A percentile compares a stretch with the other conserved stretches of the same genome.
These are phyloP conservation scores for Protomyctophum bolini DNA, from an alignment of 2,113 vertebrate species.

Conservation along the genomic window DNA sequence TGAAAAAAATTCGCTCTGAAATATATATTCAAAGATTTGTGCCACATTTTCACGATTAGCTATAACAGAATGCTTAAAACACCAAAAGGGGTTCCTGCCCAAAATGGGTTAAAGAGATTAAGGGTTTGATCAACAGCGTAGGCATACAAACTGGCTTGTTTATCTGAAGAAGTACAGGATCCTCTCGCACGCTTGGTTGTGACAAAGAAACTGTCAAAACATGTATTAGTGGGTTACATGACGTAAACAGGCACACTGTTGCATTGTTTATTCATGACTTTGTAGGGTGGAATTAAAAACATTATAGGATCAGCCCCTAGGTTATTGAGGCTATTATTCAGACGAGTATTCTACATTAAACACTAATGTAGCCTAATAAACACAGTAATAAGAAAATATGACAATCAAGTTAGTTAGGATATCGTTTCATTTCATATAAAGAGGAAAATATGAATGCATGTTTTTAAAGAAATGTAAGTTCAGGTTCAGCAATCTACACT, in stretches of 20 bases:
- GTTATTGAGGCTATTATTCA: constrained; percentile 9
- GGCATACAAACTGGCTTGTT: constrained; percentile 47
- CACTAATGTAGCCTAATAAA: neutral
- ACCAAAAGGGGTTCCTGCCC: too few species aligned
- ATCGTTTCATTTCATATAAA: too few species aligned
- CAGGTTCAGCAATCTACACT: too few species aligned
- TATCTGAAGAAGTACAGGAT: constrained; percentile 37
- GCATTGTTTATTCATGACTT: constrained; percentile 56
- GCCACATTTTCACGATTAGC: too few species aligned
- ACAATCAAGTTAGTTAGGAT: too few species aligned
- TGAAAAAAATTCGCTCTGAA: too few species aligned
- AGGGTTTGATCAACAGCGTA: constrained; percentile 67
- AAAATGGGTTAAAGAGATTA: constrained; percentile 73
- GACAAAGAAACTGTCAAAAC: constrained; percentile 53
- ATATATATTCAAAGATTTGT: too few species aligned
- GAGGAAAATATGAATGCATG: too few species aligned
- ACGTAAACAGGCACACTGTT: constrained; percentile 31
- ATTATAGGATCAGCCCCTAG: constrained; percentile 31
- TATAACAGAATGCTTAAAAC: too few species aligned
- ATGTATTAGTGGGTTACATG: constrained; percentile 6
- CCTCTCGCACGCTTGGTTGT: neutral
- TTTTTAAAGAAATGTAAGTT: too few species aligned
- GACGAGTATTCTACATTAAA: constrained; percentile 26
- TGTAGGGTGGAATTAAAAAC: constrained; percentile 62
- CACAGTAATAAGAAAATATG: constrained; percentile 3